Base-by-base conservation (phyloP, 23 tunicate genomes). In the Styela clava region DNA sequence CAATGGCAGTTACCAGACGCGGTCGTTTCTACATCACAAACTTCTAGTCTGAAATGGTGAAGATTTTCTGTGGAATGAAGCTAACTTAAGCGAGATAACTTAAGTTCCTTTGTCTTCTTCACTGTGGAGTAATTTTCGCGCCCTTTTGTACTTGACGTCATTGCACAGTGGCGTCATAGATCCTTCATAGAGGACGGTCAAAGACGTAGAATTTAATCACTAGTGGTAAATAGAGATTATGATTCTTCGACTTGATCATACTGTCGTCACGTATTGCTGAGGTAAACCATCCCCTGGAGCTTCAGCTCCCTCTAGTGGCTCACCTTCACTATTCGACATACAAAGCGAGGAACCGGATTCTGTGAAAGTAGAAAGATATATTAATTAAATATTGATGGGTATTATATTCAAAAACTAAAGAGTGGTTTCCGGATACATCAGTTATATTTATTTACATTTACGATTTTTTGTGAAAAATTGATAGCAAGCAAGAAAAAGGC, bases 321-420 rank as follows among this genome's bases (percentile, higher is more conserved):
- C 81, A 20, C 62, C 31, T 26, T 76, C 81, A 25, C 65, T 27
- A 31, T 76, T 76, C 1, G 81, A 36, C 37, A 52, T 76, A 2
- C 81, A 76, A n/a, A 76, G 62, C 21, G 81, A 76, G 22, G 81
- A 76, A 9, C 81, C 81, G 31, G 81, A 76, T 76, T 76, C 81
- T 76, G 52, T 0, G 44, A 76, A 36, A 21, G 3, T 16, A 71
- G 34, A 71, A 27, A 32, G 24, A 16, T 71, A 44, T 71, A 30
- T 71, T 71, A 26, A 19, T 16, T 26, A 18, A 22, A 3, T 21
- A 5, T 16, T 34, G 77, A 16, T 16, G 12, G 12, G 24, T 24
- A 33, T 32, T 34, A 21, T 19, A 33, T 24, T 34, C n/a, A 31
- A 31, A 20, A 18, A 74, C n/a, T n/a, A n/a, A n/a, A n/a, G n/a